Evolutionary conservation across 2,888 invertebrate species (phyloP).

Genomic region (Limnephilus auricula): DNA sequence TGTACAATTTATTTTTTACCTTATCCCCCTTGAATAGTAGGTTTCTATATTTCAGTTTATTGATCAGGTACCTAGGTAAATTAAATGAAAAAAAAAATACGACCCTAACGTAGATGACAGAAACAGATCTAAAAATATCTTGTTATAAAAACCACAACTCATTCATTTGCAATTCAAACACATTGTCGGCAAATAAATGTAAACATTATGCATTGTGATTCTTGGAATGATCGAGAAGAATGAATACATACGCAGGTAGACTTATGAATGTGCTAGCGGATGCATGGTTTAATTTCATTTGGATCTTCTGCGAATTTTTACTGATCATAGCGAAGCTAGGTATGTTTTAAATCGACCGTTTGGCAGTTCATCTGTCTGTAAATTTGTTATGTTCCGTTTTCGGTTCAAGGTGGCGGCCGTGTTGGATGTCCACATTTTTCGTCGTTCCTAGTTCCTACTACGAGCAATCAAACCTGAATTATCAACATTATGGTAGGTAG

Average conservation of each 20-base stretch:
- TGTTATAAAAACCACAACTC: not conserved
- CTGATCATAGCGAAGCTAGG: too few species aligned
- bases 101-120: not conserved
- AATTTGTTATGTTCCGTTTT: too few species aligned
- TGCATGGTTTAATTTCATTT: not conserved
- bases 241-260: not conserved
- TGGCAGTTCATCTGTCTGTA: too few species aligned
- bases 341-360: too few species aligned
- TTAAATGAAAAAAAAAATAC: not conserved
- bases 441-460: too few species aligned
- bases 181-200: not conserved
- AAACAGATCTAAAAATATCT: not conserved
- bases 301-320: not conserved
- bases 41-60: not conserved
- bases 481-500: too few species aligned
- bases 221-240: not conserved
- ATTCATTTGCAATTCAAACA: not conserved
- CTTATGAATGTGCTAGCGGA: not conserved
- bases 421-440: too few species aligned
- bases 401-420: too few species aligned
- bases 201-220: slow-evolving; percentile 2
- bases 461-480: too few species aligned
- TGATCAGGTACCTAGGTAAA: not conserved
- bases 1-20: too few species aligned
- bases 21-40: too few species aligned